Evolutionary conservation across 2,888 invertebrate genomes (phyloP).

Genomic region (Zygaena filipendulae): DNA sequence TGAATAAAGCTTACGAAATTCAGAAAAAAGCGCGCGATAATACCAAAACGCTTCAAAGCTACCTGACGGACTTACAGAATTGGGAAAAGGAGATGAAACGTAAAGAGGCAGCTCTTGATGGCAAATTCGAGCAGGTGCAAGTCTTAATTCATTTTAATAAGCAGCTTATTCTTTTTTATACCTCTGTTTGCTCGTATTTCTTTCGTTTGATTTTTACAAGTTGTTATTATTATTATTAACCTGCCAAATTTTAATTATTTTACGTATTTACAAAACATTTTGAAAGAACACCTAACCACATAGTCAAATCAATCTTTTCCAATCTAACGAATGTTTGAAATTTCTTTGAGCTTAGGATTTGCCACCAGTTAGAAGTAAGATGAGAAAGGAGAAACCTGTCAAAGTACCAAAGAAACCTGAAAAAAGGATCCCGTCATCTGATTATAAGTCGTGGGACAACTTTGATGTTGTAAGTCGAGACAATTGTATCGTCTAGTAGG

Average conservation of each 20-base stretch:
- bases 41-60: conserved; percentile 74
- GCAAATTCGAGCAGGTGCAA: conserved; percentile 58
- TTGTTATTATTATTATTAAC: not conserved
- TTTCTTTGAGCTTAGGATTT: conserved; percentile 43
- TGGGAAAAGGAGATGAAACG: conserved; percentile 80
- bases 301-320: too few relatives aligned
- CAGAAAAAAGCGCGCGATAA: conserved; percentile 80
- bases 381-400: conserved; percentile 43
- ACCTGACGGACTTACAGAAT: conserved; percentile 75
- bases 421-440: conserved; percentile 68
- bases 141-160: conserved; percentile 9
- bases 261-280: too few relatives aligned
- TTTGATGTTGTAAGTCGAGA: conserved; percentile 80
- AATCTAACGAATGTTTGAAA: too few relatives aligned
- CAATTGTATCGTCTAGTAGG: too few relatives aligned
- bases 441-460: conserved; percentile 81
- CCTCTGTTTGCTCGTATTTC: too few relatives aligned
- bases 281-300: too few relatives aligned
- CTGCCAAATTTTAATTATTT: too few relatives aligned
- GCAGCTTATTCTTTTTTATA: too few relatives aligned
- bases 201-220: conserved; percentile 14
- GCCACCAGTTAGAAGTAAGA: conserved; percentile 65
- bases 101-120: conserved; percentile 71
- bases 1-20: conserved; percentile 72
- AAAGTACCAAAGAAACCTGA: conserved; percentile 32